These are phyloP conservation scores for Colinus virginianus DNA, from an alignment of 2,113 vertebrate genomes.

Conservation along the genomic window DNA sequence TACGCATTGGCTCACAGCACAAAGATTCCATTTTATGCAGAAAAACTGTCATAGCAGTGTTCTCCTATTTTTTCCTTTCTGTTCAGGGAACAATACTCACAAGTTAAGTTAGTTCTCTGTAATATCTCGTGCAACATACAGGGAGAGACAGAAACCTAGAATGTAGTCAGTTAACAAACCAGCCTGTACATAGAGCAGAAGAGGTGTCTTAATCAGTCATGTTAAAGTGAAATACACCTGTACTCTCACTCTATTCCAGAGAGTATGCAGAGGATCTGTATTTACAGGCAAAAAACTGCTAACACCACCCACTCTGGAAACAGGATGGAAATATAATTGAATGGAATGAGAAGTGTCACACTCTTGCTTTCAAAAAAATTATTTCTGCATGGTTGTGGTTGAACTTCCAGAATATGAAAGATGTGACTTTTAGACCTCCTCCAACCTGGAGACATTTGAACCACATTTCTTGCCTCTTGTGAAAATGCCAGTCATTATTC, in stretches of 20 bases:
- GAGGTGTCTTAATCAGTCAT: not conserved
- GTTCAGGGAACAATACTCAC: not conserved
- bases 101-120: not conserved
- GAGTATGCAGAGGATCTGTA: not conserved
- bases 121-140: accelerated
- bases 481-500: not conserved
- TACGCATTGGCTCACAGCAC: not conserved
- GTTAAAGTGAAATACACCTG: not conserved
- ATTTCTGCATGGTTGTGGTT: not conserved
- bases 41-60: not conserved
- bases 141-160: not conserved
- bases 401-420: not conserved
- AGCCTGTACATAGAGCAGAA: not conserved
- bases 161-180: not conserved
- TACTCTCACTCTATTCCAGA: not conserved
- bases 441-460: not conserved
- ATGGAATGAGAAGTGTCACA: not conserved
- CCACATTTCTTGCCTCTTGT: not conserved
- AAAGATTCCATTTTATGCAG: not conserved
- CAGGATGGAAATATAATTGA: not conserved
- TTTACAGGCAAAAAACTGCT: not conserved
- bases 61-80: not conserved
- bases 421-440: not conserved
- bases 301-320: not conserved
- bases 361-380: not conserved